Base-by-base conservation (phyloP, 1,140 invertebrate genomes). In the Glomeris maerens region DNA sequence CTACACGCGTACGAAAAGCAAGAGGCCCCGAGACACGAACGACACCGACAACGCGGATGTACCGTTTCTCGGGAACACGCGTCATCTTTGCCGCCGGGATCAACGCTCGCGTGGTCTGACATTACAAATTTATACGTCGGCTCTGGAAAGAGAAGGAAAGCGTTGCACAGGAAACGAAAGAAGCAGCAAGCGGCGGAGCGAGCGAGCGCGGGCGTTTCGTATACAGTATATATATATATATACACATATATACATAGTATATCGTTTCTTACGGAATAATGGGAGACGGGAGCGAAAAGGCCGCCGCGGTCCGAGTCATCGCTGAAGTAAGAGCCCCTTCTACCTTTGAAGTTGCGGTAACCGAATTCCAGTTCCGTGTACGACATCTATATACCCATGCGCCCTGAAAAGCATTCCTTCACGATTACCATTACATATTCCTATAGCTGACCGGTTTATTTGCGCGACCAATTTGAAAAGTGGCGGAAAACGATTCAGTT, bases 291-390 rank as follows among this genome's bases (percentile, higher is more conserved):
- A 41, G 53, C 10, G 10, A 26, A 25, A 42, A 20, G 47, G 47
- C 23, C 29, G 20, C 31, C 51, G 39, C 51, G 48, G 22, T 53
- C 55, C 47, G 60, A 59, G 46, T 59, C 60, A 26, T 54, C 55
- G 26, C 59, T 59, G 64, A 78, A 83, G 68, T 82, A 83, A 56
- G 79, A 75, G 49, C 77, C 75, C 28, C 57, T 77, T 74, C 57
- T 82, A 71, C 54, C 79, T 83, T 75, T 86, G 83, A 72, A 7
- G 25, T 21, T 42, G 25, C 40, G 17, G 25, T 36, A 36, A 50
- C 84, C 84, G 73, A 84, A 81, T 74, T 88, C 84, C 59, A 87
- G 67, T 73, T 88, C 84, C 63, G 83, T 86, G 68, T 88, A 88
- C 66, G 84, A 88, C 84, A 88, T 86, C 20, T 13, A n/a, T n/a